Evolutionary conservation across 2,797 vertebrate genomes (phyloP).

Genomic region (Anniella stebbinsi): DNA sequence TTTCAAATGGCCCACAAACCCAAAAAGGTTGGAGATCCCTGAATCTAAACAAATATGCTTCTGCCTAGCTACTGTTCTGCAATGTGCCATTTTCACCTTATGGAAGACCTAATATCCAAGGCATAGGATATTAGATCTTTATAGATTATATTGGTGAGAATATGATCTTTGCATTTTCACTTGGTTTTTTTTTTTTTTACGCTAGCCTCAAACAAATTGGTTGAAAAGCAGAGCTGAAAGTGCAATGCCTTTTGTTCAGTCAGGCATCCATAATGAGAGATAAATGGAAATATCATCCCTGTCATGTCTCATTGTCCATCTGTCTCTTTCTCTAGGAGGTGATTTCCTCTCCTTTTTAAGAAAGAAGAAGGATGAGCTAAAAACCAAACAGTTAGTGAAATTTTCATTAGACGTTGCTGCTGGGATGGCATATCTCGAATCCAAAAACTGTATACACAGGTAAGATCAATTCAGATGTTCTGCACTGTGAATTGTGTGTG

Average conservation of each 20-base stretch:
- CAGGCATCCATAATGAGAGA: neutral
- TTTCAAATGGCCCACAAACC: no score
- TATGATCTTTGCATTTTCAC: neutral
- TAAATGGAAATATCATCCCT: slow-evolving; percentile 25
- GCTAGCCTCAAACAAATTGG: slow-evolving; percentile 5
- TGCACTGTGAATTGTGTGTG: neutral
- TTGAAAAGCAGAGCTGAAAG: neutral
- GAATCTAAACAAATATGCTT: neutral
- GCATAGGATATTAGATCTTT: neutral
- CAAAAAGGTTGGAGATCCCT: no score
- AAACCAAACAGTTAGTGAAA: slow-evolving; percentile 92
- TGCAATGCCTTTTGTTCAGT: slow-evolving; percentile 31
- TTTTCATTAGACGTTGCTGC: slow-evolving; percentile 93
- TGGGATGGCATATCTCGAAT: slow-evolving; percentile 95
- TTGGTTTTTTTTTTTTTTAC: slow-evolving; percentile 41
- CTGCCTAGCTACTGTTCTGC: neutral
- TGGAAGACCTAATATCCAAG: slow-evolving; percentile 19
- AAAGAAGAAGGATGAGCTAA: slow-evolving; percentile 96
- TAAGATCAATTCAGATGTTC: slow-evolving; percentile 70
- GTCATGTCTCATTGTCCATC: slow-evolving; percentile 58
- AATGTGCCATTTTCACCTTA: slow-evolving; percentile 11
- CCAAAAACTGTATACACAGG: slow-evolving; percentile 98
- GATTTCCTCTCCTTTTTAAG: slow-evolving; percentile 96
- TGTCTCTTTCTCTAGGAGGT: slow-evolving; percentile 85
- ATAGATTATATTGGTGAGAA: neutral